Evolutionary conservation across 2,797 vertebrate genomes (phyloP).

Genomic region (Xiphophorus birchmanni): DNA sequence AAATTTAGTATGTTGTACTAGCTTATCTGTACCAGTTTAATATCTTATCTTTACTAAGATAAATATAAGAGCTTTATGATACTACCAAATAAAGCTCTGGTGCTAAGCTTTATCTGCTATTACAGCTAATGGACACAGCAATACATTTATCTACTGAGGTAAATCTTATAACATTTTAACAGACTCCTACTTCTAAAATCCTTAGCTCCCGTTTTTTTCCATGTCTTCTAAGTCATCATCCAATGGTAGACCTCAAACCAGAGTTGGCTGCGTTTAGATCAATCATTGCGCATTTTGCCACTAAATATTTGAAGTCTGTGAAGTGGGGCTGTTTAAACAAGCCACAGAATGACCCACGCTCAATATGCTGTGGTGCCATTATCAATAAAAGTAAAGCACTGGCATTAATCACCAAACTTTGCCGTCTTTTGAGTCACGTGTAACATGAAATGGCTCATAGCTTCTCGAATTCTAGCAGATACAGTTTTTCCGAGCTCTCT

Average conservation of each 20-base stretch:
- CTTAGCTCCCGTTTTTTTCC: neutral
- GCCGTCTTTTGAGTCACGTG: neutral
- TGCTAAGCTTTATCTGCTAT: too few relatives aligned
- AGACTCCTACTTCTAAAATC: too few relatives aligned
- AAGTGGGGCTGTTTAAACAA: neutral
- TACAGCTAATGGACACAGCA: too few relatives aligned
- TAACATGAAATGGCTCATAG: neutral
- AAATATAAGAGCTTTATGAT: too few relatives aligned
- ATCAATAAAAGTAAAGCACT: neutral
- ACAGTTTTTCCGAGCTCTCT: neutral
- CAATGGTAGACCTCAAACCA: neutral
- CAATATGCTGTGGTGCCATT: neutral
- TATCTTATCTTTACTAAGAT: too few relatives aligned
- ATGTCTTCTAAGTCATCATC: neutral
- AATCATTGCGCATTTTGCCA: neutral
- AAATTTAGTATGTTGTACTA: neutral
- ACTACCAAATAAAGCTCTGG: too few relatives aligned
- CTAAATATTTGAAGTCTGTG: slow-evolving; percentile 32
- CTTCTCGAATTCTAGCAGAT: slow-evolving; percentile 9
- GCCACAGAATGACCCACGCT: neutral
- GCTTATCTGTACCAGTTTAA: too few relatives aligned
- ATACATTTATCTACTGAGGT: too few relatives aligned
- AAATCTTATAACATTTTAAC: too few relatives aligned
- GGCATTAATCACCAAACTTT: neutral
- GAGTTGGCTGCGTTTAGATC: neutral